Base-by-base conservation (phyloP, 2,797 vertebrate genomes). In the Tauraco hartlaubi region DNA sequence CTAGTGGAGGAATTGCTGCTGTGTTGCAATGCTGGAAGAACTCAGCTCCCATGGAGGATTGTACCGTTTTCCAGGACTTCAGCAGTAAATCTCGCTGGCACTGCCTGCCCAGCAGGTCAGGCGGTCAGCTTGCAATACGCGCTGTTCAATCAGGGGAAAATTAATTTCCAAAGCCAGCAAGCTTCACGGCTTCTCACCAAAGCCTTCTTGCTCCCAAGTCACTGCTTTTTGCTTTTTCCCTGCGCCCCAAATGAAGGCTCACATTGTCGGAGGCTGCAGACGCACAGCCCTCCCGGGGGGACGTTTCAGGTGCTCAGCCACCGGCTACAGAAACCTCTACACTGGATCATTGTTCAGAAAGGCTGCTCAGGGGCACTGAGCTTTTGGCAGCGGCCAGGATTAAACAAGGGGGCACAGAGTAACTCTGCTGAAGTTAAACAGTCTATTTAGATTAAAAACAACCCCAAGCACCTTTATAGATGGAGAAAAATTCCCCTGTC, bases 391-490 rank as follows among this genome's bases (percentile, higher is more conserved):
- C 4, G 0, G 67, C 66, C 69, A 52, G 41, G 17, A 95, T 75
- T 93, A 85, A 91, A 92, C 91, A 96, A 91, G 11, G 5, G 62
- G 63, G 79, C 88, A 95, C 71, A 90, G 62, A 94, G 74, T 35
- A 92, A 67, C 71, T 76, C 61, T 19, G 31, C 82, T 85, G 59
- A 92, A 92, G 62, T 78, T 61, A 43, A 95, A 81, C 88, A 88
- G 91, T 69, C 48, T 94, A 52, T 95, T 96, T 94, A 90, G 76
- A 94, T 44, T 90, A 78, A 96, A 96, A 94, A 84, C 92, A 96
- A 64, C 62, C 75, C 84, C 31, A n/a, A 90, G 91, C 76, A 69
- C 64, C 43, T 95, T 96, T 90, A 96, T 14, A 86, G 92, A 90
- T 9, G 31, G 59, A 92, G 87, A 73, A 94, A 94, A 94, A 90